Conservation (phyloP, 2,888 invertebrate species). For the Acrobasis repandana region DNA sequence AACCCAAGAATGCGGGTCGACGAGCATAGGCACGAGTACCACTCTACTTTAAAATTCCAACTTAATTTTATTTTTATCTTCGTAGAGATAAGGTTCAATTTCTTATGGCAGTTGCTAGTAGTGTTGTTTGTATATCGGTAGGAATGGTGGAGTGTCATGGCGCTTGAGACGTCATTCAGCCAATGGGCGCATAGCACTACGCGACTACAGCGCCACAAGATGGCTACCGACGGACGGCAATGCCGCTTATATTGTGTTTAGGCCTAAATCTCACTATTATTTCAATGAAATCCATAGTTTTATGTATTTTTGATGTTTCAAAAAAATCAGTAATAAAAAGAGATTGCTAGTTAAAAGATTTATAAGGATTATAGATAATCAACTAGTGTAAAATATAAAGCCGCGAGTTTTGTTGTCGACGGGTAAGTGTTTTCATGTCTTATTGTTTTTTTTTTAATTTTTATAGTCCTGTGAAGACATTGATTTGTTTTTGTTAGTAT, state of each 20-base stretch:
- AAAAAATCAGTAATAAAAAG: background rate
- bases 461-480: background rate
- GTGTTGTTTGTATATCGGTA: constrained; percentile 54
- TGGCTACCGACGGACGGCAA: constrained; percentile 74
- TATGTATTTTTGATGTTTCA: background rate
- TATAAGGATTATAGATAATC: background rate
- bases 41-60: constrained; percentile 45
- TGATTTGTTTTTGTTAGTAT: background rate
- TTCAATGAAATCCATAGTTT: constrained; percentile 32
- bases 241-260: constrained; percentile 76
- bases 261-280: constrained; percentile 70
- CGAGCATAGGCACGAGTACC: constrained; percentile 68
- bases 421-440: constrained; percentile 13
- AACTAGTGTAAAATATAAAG: constrained; percentile 3
- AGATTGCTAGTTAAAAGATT: background rate
- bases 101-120: constrained; percentile 37
- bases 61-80: constrained; percentile 35
- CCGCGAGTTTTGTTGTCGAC: constrained; percentile 7
- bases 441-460: background rate
- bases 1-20: constrained; percentile 75
- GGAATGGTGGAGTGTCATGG: constrained; percentile 79
- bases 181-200: constrained; percentile 69
- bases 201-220: constrained; percentile 80
- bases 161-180: constrained; percentile 78
- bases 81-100: constrained; percentile 42